phyloP scores from a whole-genome alignment of 2,888 invertebrate species.

The Eilema depressum region DNA sequence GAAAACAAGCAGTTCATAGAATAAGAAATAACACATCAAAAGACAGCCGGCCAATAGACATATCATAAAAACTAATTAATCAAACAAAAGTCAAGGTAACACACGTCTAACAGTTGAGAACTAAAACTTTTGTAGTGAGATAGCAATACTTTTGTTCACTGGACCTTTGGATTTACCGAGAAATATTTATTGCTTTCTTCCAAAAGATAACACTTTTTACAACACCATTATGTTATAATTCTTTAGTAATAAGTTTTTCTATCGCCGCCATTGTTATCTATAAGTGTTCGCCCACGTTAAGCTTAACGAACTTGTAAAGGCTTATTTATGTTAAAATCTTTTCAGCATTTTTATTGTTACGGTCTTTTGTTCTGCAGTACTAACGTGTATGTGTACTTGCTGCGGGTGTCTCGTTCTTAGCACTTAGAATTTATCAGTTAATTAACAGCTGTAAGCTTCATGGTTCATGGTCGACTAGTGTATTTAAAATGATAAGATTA shows the following conservation, averaged over 20 bases:
- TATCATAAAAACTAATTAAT: conserved; percentile 23
- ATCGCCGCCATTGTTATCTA: conserved; percentile 26
- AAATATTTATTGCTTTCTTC: conserved; percentile 54
- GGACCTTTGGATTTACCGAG: conserved; percentile 36
- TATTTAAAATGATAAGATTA: too few relatives aligned
- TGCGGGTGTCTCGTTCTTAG: neutral
- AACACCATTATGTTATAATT: conserved; percentile 32
- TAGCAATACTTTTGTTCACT: conserved; percentile 43
- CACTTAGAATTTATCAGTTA: neutral
- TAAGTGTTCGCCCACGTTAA: conserved; percentile 33
- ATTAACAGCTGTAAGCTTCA: neutral
- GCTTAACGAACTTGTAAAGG: conserved; percentile 20
- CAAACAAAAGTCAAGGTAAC: conserved; percentile 22
- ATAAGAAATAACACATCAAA: neutral
- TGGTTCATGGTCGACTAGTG: neutral
- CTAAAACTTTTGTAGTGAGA: conserved; percentile 36
- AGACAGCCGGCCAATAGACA: neutral
- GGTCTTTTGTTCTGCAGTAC: conserved; percentile 10
- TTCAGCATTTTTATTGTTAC: conserved; percentile 19
- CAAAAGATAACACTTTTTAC: conserved; percentile 47
- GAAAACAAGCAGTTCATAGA: neutral
- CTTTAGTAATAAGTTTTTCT: conserved; percentile 20
- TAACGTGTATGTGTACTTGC: neutral
- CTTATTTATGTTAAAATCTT: conserved; percentile 12
- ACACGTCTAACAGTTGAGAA: conserved; percentile 18